Base-by-base conservation (phyloP, 37 sponge, comb jelly and placozoan genomes). In the Chondrosia reniformis region DNA sequence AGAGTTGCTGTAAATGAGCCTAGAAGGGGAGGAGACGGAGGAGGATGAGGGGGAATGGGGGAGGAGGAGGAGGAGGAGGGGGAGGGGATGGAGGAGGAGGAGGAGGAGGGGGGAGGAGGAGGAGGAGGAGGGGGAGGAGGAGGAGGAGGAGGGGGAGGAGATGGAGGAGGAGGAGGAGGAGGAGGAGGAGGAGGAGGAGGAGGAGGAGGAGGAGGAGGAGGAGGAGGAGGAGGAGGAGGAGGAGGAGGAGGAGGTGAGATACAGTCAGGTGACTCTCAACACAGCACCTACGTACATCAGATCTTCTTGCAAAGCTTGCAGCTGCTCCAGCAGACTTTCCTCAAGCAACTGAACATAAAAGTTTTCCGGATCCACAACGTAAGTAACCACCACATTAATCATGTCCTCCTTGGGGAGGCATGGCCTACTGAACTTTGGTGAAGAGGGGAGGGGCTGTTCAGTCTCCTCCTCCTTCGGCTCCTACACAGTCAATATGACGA, bases 331-430 rank as follows among this genome's bases (percentile, higher is more conserved):
- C 32, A 17, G 12, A 10, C 52, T 49, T 2, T 75, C 34, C 32
- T 45, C 54, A 7, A 75, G 31, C 36, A 75, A 28, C 34, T 69
- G 72, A 1, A 69, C 43, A 24, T 69, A 69, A 24, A 69, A 69
- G 43, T 69, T 41, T 40, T 44, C 72, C 4, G 72, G 72, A 44
- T 69, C 72, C 43, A 40, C 72, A 19, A 69, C 72, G 21, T 69
- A 44, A 42, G 52, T 33, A 34, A 87, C 33, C 36, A 82, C 44
- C 3, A 45, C 32, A 15, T 41, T 74, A 25, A 87, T 44, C 40
- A 21, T 73, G 75, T 39, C 38, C 54, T 13, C 22, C 42, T 36
- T 69, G 2, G 72, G 72, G 44, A 41, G 42, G n/a, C 22, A 10
- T 2, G 43, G 25, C 42, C 42, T 69, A 9, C 9, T 8, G 44